A percentile compares a stretch with the other conserved stretches of the same genome.
These are phyloP conservation scores for Ganaspis brasiliensis DNA, from an alignment of 2,888 invertebrate genomes.

Conservation along the genomic window DNA sequence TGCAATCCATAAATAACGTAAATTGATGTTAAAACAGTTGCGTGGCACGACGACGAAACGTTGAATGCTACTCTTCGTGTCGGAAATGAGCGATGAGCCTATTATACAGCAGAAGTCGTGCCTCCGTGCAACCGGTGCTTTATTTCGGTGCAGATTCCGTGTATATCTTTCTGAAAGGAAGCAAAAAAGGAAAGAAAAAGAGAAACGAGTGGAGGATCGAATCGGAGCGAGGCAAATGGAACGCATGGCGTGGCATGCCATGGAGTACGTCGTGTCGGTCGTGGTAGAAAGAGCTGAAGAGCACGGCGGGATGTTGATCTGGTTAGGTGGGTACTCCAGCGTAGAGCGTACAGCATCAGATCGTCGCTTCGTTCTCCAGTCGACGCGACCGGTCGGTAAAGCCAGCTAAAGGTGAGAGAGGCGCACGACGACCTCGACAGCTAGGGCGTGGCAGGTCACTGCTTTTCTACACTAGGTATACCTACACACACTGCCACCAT, in stretches of 20 bases:
- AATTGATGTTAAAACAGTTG: constrained; percentile 44
- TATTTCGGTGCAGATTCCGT: constrained; percentile 42
- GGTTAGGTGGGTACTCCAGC: constrained; percentile 72
- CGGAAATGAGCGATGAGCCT: constrained; percentile 44
- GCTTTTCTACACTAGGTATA: constrained; percentile 70
- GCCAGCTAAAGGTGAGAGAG: constrained; percentile 65
- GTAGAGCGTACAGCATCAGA: too few species aligned
- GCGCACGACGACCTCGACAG: constrained; percentile 78
- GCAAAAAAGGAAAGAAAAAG: constrained; percentile 52
- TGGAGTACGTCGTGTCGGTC: constrained; percentile 39
- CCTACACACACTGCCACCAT: constrained; percentile 53
- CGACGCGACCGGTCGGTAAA: constrained; percentile 70
- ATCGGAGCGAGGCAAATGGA: constrained; percentile 57
- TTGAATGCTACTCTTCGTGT: constrained; percentile 44
- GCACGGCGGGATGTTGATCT: constrained; percentile 75
- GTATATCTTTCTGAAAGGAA: constrained; percentile 43
- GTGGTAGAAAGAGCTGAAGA: constrained; percentile 52
- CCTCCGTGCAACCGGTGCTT: constrained; percentile 44
- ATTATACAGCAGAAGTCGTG: constrained; percentile 42
- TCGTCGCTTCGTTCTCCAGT: constrained; percentile 64
- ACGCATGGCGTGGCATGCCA: constrained; percentile 56
- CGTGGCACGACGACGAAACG: constrained; percentile 43
- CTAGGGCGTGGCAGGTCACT: constrained; percentile 80
- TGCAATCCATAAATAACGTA: constrained; percentile 44
- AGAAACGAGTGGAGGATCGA: constrained; percentile 56